These are phyloP conservation scores for Paraplagusia blochii DNA, from an alignment of 2,113 vertebrate genomes.

Conservation along the genomic window DNA sequence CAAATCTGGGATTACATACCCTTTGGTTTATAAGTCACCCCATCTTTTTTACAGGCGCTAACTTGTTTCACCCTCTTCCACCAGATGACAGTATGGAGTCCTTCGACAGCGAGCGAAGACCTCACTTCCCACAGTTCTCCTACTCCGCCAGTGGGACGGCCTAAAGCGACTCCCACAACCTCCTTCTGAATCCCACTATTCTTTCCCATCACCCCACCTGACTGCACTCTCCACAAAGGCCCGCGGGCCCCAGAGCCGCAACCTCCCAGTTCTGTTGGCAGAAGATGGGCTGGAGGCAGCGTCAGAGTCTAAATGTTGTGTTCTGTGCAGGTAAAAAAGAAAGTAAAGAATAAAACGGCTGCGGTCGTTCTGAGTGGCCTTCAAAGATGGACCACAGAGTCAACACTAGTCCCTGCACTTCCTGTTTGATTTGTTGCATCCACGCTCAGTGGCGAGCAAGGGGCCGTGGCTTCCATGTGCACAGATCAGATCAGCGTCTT, in stretches of 20 bases:
- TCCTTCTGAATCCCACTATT: slow-evolving; percentile 57
- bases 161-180: slow-evolving; percentile 78
- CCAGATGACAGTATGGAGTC: slow-evolving; percentile 93
- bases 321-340: slow-evolving; percentile 54
- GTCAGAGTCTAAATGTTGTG: slow-evolving; percentile 40
- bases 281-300: slow-evolving; percentile 73
- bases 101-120: slow-evolving; percentile 89
- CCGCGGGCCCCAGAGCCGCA: slow-evolving; percentile 55
- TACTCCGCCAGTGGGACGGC: slow-evolving; percentile 95
- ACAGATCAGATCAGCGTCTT: slow-evolving; percentile 36
- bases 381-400: slow-evolving; percentile 50
- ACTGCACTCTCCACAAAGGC: slow-evolving; percentile 77
- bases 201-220: slow-evolving; percentile 64
- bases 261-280: slow-evolving; percentile 64
- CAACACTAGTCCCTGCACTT: slow-evolving; percentile 67
- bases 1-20: too few relatives aligned
- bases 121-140: slow-evolving; percentile 97
- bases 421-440: slow-evolving; percentile 53
- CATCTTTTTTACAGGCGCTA: background rate
- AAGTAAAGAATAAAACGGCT: slow-evolving; percentile 51
- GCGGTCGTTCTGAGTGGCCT: slow-evolving; percentile 60
- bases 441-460: slow-evolving; percentile 42
- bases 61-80: slow-evolving; percentile 7
- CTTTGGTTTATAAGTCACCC: background rate
- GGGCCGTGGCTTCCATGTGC: slow-evolving; percentile 41